A percentile compares a stretch with the other conserved stretches of the same genome.
phyloP scores from a whole-genome alignment of 30 jellyfish, hydroid and myxozoan species.

The Hydractinia symbiolongicarpus region DNA sequence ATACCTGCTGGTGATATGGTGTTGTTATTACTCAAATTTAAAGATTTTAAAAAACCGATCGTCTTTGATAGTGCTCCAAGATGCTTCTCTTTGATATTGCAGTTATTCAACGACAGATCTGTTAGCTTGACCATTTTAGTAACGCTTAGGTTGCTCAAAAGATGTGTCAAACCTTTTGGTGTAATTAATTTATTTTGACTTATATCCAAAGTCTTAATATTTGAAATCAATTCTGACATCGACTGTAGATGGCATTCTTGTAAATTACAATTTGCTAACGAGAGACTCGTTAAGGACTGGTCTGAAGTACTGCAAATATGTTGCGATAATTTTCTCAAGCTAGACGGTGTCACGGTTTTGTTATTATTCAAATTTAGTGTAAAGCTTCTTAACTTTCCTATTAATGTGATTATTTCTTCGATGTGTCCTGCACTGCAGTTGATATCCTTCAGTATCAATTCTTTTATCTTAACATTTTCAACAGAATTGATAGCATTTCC shows the following conservation, averaged over 20 bases:
- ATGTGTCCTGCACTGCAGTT: not conserved
- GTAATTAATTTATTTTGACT: too few species aligned
- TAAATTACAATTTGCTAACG: too few species aligned
- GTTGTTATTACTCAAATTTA: not conserved
- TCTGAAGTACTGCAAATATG: too few species aligned
- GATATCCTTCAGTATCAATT: not conserved
- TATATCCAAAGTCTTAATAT: too few species aligned
- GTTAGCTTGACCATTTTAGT: not conserved
- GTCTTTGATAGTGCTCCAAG: not conserved
- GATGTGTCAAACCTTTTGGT: too few species aligned
- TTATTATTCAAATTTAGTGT: not conserved
- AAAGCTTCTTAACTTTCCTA: not conserved
- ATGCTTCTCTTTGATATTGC: not conserved
- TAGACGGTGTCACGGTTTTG: not conserved
- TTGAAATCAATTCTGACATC: too few species aligned
- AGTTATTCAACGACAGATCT: not conserved
- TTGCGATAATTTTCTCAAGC: not conserved
- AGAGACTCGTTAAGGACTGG: too few species aligned
- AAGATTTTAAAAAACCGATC: not conserved
- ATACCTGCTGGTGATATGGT: not conserved
- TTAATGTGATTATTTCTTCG: not conserved
- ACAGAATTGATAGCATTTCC: slow-evolving; percentile 7
- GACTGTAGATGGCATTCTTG: too few species aligned
- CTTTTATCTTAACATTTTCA: not conserved
- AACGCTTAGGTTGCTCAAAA: not conserved